Base-by-base conservation (phyloP, 2,113 vertebrate genomes). In the Thomomys bottae region DNA sequence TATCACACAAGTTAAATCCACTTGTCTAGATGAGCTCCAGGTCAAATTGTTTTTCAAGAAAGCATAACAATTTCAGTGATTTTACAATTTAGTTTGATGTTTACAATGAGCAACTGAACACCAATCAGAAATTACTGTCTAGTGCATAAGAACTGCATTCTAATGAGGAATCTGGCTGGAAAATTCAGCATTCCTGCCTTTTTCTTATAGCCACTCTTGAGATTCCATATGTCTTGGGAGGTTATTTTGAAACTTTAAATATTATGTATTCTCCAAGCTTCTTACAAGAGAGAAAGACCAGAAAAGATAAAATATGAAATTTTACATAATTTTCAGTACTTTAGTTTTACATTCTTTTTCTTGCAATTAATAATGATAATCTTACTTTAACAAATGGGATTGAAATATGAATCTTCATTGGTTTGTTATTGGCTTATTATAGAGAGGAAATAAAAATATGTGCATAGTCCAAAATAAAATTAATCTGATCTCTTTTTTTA, bases 401-500 rank as follows among this genome's bases (percentile, higher is more conserved):
- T 63, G 36, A 82, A 26, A 28, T 81, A 7, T 80, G 24, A 76
- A 92, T 89, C 57, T 76, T 75, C 9, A 15, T 54, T 77, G 28
- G 67, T 87, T 87, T 66, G 45, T 77, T 83, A 88, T 68, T 54
- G 49, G 49, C 18, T 54, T 12, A 54, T 54, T 54, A 57, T 61
- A 64, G 4, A 92, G 5, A 66, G 82, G 18, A 54, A 90, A 76
- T 77, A 24, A 67, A 79, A 24, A 54, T 63, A 71, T 38, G 15
- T 80, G 87, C 78, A 40, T 75, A 87, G 59, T 82, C 17, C 54
- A 89, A 86, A 89, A 2, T 57, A 34, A 92, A 91, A 87, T 1
- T 38, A 40, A 57, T 32, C 36, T 54, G 5, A 71, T 64, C 75
- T 83, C 2, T 82, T 88, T 61, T 61, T 75, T 32, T 5, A 28